Evolutionary conservation across 2,888 invertebrate species (phyloP), one percentile per base, ranked within the genome.

Genomic region (Cephus spinipes): DNA sequence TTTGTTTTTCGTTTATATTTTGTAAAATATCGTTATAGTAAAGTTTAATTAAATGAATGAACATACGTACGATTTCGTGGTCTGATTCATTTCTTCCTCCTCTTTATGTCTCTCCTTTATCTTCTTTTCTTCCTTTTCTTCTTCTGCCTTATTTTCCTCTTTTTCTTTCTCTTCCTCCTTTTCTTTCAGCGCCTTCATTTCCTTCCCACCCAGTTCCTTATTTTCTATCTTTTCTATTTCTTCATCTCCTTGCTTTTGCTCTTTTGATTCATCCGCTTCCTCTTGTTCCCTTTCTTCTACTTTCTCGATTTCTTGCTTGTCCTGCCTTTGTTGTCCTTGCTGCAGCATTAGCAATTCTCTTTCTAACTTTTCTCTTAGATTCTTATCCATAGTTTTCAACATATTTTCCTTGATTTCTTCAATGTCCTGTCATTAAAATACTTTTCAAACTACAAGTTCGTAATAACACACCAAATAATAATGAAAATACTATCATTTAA

Each of bases 171-270:
- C 40, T 55, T 55, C 40, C 23, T 55, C 9, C 55, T 71, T 23
- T 71, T 12, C 35, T 11, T 71, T 11, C 4, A 76, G 77, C 77
- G 69, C 75, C 79, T 76, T 6, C 23, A 1, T 55, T 33, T 35
- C 75, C 68, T n/a, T 55, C 71, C 36, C 76, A 31, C 31, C 73
- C 31, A 12, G 23, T 34, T 75, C 68, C 68, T 71, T 78, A 75
- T 71, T 73, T 32, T 69, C 71, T 76, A 71, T 77, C 68, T 75
- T 40, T 77, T 75, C 73, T 79, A n/a, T 68, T 74, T 73, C 76
- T 34, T 68, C 32, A 68, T 36, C 40, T 79, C 68, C 40, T 40
- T 75, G 55, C 55, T 2, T 55, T 23, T 55, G 9, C 55, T 55
- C 71, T 12, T 12, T 33, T 12, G 31, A 6, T 23, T 71, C 30